Base-by-base conservation (phyloP, 2,888 invertebrate species). In the Zaprionus bogoriensis region DNA sequence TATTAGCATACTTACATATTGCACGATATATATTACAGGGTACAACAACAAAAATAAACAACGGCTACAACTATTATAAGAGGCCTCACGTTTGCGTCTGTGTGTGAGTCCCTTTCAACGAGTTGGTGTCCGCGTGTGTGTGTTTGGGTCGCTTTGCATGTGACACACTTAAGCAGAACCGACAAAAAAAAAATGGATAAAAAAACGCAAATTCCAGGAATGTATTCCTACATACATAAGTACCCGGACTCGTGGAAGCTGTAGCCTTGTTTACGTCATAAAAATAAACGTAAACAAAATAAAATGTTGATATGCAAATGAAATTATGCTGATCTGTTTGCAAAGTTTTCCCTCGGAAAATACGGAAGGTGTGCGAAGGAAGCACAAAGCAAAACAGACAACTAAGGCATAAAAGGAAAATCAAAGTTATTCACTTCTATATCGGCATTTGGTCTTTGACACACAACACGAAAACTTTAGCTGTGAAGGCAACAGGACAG, bases 261-360 rank as follows among this genome's bases (percentile, higher is more conserved):
- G 63, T 25, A 46, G 41, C 55, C 71, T 63, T 73, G 78, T 66
- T 80, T 83, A 63, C 70, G 72, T 72, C 75, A 74, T 76, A 69
- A 70, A 72, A 74, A 77, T 74, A 74, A 67, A 78, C 70, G 71
- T 62, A 73, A 69, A 87, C 72, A 81, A 81, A 74, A 77, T 65
- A 78, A 87, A 85, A 81, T 87, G 82, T 82, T 82, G 84, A 85
- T 85, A 84, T 84, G 84, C 87, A 84, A 84, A 84, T 85, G 69
- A 80, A 85, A 79, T 84, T 87, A 82, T 82, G 80, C 77, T 83
- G 82, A 82, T 80, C 86, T 82, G 57, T 44, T 61, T 60, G 41
- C 51, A 74, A 73, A 77, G 39, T 55, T 61, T 10, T 63, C 30
- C 47, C 52, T 28, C 30, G 51, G 38, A 30, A 12, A 47, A 51